Evolutionary conservation across 2,888 invertebrate genomes (phyloP), one percentile per base, ranked within the genome.

Genomic region (Pyrochroa serraticornis): DNA sequence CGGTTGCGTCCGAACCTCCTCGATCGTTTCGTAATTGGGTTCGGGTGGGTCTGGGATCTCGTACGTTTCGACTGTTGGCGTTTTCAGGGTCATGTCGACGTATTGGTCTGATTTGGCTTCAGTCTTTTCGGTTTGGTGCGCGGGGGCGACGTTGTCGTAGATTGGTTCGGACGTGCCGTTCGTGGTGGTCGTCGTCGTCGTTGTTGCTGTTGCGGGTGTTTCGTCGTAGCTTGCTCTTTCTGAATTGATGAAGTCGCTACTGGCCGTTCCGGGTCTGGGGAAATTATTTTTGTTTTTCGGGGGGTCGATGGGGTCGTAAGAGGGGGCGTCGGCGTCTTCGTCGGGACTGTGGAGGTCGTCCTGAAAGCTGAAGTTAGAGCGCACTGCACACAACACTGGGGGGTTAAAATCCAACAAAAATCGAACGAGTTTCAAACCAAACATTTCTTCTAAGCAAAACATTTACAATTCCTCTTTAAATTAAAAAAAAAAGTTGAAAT

Each of bases 321-420:
- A 14, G 47, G 42, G 43, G 33, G 68, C 62, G 45, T 67, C 66
- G 39, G 58, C 65, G 7, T 60, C 42, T 60, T 73, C 71, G 14
- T 65, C 58, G 50, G 63, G 50, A 48, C 64, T 56, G 53, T 73
- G 70, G 45, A 73, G 69, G 45, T 75, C 66, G 44, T 77, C 76
- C 77, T 77, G 69, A 59, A 75, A 75, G 55, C 39, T 48, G 39
- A 44, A 14, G 75, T 74, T 73, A 73, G 74, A 72, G 60, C 41
- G 8, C 34, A 42, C 22, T 8, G 34, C 54, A 39, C 53, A 53
- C 46, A n/a, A 39, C 41, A 47, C 35, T 6, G 7, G n/a, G 22
- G 32, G 34, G 9, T 31, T 7, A 10, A 14, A 34, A n/a, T n/a
- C n/a, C n/a, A n/a, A n/a, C n/a, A n/a, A 31, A 22, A 32, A 12